These are phyloP conservation scores for Salmo trutta DNA, from an alignment of 2,797 vertebrate genomes.

Conservation along the genomic window DNA sequence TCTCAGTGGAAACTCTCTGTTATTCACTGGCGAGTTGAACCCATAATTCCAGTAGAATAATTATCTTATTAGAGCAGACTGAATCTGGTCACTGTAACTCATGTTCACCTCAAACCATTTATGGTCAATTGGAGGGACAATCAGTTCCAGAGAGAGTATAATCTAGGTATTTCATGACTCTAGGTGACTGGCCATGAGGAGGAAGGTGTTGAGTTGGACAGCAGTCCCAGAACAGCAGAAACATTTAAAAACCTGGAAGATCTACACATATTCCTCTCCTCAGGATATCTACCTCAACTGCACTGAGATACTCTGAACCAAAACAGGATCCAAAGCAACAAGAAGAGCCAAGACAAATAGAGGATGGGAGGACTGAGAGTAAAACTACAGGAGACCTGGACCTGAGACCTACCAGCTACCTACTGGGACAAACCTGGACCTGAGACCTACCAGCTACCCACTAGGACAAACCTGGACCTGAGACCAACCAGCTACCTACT, in stretches of 20 bases:
- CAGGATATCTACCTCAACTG: slow-evolving; percentile 17
- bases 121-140: neutral
- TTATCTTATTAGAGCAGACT: neutral
- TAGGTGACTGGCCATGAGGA: neutral
- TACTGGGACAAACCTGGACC: too few relatives aligned
- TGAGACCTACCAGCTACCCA: too few relatives aligned
- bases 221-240: neutral
- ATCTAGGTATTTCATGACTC: neutral
- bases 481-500: too few relatives aligned
- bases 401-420: too few relatives aligned
- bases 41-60: neutral
- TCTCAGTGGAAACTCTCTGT: too few relatives aligned
- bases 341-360: neutral
- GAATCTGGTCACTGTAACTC: neutral
- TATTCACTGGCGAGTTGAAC: neutral
- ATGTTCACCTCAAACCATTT: neutral
- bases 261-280: slow-evolving; percentile 26
- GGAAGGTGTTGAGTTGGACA: neutral
- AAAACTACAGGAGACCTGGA: too few relatives aligned
- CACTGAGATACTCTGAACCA: slow-evolving; percentile 14
- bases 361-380: neutral
- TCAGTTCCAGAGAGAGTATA: neutral
- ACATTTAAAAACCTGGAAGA: slow-evolving; percentile 13
- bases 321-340: slow-evolving; percentile 11
- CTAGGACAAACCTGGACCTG: too few relatives aligned